Evolutionary conservation across 2,797 vertebrate genomes (phyloP).

Genomic region (Tolypeutes matacus): DNA sequence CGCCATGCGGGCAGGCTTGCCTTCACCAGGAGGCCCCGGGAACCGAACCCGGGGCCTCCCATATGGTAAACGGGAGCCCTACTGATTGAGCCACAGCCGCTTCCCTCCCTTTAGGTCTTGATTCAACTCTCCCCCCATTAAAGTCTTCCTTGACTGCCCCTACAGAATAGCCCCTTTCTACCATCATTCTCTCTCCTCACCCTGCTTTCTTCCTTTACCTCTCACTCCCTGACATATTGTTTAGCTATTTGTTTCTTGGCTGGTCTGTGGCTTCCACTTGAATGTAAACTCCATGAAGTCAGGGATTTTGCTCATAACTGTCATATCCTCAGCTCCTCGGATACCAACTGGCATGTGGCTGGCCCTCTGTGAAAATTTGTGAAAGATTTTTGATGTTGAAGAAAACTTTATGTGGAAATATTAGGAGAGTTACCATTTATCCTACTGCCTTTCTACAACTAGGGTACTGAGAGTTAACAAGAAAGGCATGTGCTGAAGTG

Average conservation of each 20-base stretch:
- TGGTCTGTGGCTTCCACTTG: background rate
- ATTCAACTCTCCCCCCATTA: background rate
- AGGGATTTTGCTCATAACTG: background rate
- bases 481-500: background rate
- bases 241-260: background rate
- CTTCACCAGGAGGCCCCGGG: no score
- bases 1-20: no score
- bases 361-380: background rate
- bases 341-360: accelerated
- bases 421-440: background rate
- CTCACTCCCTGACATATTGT: background rate
- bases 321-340: background rate
- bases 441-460: background rate
- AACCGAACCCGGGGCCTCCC: no score
- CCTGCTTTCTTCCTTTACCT: background rate
- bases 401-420: background rate
- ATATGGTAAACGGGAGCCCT: no score
- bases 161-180: background rate
- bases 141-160: background rate
- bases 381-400: background rate
- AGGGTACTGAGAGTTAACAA: background rate
- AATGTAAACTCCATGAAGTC: background rate
- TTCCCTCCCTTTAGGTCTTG: background rate
- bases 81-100: no score
- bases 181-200: accelerated